Evolutionary conservation across 2,113 vertebrate genomes (phyloP).

Genomic region (Condylura cristata): DNA sequence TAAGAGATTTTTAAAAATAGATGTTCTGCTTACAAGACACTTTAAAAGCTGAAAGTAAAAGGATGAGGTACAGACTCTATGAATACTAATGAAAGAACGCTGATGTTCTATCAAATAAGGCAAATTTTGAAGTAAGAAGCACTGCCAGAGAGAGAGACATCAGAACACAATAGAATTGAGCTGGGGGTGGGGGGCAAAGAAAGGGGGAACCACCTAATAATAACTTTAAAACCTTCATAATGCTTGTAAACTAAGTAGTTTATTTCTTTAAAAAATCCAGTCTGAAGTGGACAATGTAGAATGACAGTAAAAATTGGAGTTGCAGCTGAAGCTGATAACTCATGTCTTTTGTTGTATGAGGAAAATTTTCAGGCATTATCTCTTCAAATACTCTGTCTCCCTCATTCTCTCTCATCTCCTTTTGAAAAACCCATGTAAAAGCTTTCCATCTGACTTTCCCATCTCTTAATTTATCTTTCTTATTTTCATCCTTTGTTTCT

Average conservation of each 20-base stretch:
- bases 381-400: neutral
- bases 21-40: neutral
- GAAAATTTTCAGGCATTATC: neutral
- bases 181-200: too few species aligned
- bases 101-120: neutral
- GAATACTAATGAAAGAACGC: neutral
- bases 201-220: neutral
- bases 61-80: neutral
- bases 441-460: neutral
- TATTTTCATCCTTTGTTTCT: neutral
- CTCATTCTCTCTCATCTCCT: neutral
- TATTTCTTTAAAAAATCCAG: neutral
- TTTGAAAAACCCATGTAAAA: neutral
- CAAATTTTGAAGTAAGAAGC: neutral
- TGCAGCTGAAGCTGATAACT: neutral
- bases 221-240: neutral
- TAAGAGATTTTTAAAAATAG: neutral
- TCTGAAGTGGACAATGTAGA: neutral
- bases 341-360: neutral
- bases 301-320: neutral
- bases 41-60: neutral
- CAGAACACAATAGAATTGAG: neutral
- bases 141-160: neutral
- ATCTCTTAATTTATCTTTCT: neutral
- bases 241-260: neutral